Percentiles rank a stretch among this genome's conserved stretches.
Conservation (phyloP, 2,888 invertebrate species). For the Dicranocentrus wangi region DNA sequence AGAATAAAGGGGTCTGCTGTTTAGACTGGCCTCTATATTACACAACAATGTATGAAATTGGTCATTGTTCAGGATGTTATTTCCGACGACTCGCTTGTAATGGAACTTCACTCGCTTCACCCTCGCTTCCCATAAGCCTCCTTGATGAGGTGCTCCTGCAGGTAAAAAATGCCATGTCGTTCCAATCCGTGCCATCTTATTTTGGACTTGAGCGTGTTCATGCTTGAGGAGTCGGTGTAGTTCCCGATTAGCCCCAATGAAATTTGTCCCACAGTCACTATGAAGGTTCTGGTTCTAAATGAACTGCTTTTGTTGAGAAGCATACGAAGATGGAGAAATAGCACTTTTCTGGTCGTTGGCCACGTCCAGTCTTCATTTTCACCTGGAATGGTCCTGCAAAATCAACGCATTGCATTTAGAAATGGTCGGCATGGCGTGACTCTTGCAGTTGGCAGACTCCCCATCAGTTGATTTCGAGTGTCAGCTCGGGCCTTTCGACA, state of each 20-base stretch:
- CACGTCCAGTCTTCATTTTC: background rate
- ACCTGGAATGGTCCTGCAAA: conserved; percentile 37
- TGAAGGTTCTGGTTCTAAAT: conserved; percentile 17
- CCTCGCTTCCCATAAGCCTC: too few species aligned
- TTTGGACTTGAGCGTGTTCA: too few species aligned
- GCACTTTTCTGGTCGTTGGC: background rate
- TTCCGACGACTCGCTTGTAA: conserved; percentile 69
- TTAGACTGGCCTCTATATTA: conserved; percentile 74
- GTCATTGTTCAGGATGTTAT: conserved; percentile 72
- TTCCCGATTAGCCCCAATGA: conserved; percentile 30
- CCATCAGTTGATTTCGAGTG: background rate
- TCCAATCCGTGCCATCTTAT: conserved; percentile 48
- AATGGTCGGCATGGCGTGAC: background rate
- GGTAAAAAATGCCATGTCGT: conserved; percentile 74
- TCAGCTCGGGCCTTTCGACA: background rate
- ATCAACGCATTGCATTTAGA: conserved; percentile 23
- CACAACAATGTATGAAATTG: conserved; percentile 73
- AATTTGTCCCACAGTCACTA: conserved; percentile 34
- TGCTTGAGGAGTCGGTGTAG: too few species aligned
- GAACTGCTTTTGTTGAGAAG: conserved; percentile 15
- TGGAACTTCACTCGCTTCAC: conserved; percentile 73
- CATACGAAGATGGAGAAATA: conserved; percentile 34
- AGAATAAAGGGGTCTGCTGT: conserved; percentile 73
- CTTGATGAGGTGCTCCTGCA: conserved; percentile 73
- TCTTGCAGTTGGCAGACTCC: background rate